These are phyloP conservation scores for Drosophila helvetica DNA, from an alignment of 2,888 invertebrate genomes.

Conservation along the genomic window DNA sequence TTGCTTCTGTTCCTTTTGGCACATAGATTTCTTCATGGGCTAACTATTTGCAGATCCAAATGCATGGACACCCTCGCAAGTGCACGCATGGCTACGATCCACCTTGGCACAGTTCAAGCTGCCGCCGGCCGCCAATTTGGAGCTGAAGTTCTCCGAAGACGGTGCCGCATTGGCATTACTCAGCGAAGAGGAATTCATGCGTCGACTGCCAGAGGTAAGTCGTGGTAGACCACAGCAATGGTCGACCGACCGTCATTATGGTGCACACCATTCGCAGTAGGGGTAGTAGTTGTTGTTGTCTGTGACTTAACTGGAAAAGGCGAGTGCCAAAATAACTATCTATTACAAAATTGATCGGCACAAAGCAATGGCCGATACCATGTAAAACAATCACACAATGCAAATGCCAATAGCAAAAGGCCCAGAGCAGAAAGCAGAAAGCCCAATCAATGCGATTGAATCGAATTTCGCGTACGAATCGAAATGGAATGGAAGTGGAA, in stretches of 20 bases:
- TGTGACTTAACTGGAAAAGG: slow-evolving; percentile 54
- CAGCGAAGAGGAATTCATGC: slow-evolving; percentile 93
- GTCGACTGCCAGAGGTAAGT: slow-evolving; percentile 91
- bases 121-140: slow-evolving; percentile 89
- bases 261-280: neutral
- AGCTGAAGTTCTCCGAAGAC: slow-evolving; percentile 91
- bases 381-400: slow-evolving; percentile 57
- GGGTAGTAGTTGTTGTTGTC: neutral
- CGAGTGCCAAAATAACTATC: slow-evolving; percentile 42
- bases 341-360: slow-evolving; percentile 67
- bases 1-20: rapidly evolving
- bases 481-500: slow-evolving; percentile 46
- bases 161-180: slow-evolving; percentile 90
- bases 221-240: neutral
- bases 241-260: too few species aligned
- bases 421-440: slow-evolving; percentile 40
- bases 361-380: slow-evolving; percentile 53
- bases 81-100: slow-evolving; percentile 95
- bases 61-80: slow-evolving; percentile 93
- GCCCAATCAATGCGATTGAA: slow-evolving; percentile 72
- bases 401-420: slow-evolving; percentile 53
- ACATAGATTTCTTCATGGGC: neutral
- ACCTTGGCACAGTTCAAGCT: slow-evolving; percentile 92
- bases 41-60: slow-evolving; percentile 89
- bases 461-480: slow-evolving; percentile 71